Conservation (phyloP, 2,888 invertebrate genomes). For the Dendrolimus pini region DNA sequence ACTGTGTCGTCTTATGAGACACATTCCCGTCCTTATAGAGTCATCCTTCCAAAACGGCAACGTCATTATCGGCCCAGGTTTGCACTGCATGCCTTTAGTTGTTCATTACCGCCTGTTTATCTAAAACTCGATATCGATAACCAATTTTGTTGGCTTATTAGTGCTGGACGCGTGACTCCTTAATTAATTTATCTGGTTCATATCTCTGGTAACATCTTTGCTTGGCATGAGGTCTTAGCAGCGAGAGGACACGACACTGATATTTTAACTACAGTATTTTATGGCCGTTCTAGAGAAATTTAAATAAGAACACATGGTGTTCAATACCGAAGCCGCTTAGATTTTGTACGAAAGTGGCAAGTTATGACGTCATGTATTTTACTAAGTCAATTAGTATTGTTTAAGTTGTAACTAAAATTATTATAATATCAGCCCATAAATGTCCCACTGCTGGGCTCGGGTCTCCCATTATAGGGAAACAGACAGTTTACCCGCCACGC, state of each 20-base stretch:
- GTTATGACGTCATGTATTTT: no score
- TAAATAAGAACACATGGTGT: no score
- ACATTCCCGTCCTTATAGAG: slow-evolving; percentile 8
- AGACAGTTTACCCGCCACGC: no score
- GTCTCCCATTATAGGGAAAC: no score
- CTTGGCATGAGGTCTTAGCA: slow-evolving; percentile 50
- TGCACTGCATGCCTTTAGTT: not conserved
- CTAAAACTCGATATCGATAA: slow-evolving; percentile 43
- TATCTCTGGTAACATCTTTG: slow-evolving; percentile 55
- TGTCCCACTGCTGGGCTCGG: no score
- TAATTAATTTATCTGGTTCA: slow-evolving; percentile 65
- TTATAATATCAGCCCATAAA: no score
- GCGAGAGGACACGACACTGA: slow-evolving; percentile 11
- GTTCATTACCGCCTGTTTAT: slow-evolving; percentile 31
- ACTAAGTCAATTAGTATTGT: no score
- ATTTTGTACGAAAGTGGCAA: no score
- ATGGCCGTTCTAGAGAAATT: no score
- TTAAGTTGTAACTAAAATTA: no score
- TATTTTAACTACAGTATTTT: slow-evolving; percentile 14
- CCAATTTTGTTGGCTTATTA: slow-evolving; percentile 49
- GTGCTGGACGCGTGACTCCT: slow-evolving; percentile 35
- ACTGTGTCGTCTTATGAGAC: not conserved
- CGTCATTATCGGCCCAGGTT: not conserved
- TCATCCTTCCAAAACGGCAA: not conserved
- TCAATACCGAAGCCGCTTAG: no score